A percentile compares a stretch with the other conserved stretches of the same genome.
Conservation (phyloP, 2,113 vertebrate species). For the Gymnorhina tibicen region DNA sequence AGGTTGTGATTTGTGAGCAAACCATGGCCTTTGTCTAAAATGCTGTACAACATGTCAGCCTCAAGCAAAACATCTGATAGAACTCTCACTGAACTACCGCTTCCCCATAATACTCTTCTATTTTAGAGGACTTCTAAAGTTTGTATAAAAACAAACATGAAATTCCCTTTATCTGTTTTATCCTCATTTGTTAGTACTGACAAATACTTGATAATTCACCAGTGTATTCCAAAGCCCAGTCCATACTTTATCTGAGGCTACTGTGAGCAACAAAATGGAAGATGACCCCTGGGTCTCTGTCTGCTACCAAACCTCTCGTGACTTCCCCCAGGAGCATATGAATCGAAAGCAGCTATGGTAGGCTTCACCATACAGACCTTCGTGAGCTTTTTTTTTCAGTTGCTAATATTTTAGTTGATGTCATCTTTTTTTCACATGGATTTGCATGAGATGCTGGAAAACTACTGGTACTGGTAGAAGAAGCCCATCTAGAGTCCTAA, state of each 20-base stretch:
- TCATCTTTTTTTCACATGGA: neutral
- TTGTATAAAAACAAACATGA: neutral
- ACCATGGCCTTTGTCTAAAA: neutral
- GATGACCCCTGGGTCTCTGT: neutral
- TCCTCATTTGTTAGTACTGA: neutral
- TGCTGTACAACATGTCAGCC: neutral
- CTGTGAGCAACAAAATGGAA: neutral
- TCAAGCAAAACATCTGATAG: neutral
- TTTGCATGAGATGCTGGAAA: neutral
- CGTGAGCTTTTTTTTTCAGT: neutral
- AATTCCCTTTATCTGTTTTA: neutral
- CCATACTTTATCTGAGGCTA: neutral
- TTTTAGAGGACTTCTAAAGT: neutral
- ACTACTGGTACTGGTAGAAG: neutral
- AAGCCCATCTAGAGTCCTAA: neutral
- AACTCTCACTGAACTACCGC: neutral
- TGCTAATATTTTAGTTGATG: neutral
- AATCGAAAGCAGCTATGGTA: neutral
- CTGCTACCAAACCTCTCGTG: neutral
- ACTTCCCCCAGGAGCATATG: neutral
- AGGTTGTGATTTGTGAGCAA: neutral
- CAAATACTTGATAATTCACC: rapidly evolving
- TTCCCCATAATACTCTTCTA: neutral
- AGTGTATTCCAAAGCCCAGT: neutral
- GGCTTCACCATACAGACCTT: neutral